Evolutionary conservation across 2,888 invertebrate genomes (phyloP).

Genomic region (Laothoe populi): DNA sequence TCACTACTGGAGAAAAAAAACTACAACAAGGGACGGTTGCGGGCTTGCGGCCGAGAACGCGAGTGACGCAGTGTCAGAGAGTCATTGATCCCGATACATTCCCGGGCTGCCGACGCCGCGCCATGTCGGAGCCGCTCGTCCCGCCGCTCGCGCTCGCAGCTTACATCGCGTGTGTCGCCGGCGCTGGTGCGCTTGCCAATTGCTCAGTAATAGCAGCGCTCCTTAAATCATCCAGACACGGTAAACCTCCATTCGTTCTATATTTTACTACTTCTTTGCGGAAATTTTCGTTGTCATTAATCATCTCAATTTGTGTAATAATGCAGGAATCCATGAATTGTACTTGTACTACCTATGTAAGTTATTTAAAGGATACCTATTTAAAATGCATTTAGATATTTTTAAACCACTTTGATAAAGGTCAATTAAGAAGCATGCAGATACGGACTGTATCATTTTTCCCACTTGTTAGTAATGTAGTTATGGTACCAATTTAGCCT

Average conservation of each 20-base stretch:
- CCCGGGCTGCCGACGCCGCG: conserved; percentile 68
- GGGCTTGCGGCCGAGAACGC: conserved; percentile 61
- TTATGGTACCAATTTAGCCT: no score
- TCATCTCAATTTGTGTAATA: background rate
- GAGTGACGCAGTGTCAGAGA: conserved; percentile 69
- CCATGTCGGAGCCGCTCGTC: conserved; percentile 67
- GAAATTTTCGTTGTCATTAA: background rate
- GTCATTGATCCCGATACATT: conserved; percentile 82
- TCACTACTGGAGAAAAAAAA: conserved; percentile 75
- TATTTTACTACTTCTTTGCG: conserved; percentile 10
- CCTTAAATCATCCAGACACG: conserved; percentile 74
- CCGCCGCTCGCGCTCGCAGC: conserved; percentile 68
- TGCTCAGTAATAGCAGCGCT: conserved; percentile 73
- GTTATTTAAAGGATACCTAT: no score
- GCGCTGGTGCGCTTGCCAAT: conserved; percentile 74
- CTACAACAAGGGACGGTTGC: conserved; percentile 55
- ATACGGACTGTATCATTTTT: no score
- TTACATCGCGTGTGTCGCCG: conserved; percentile 69
- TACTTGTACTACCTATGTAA: no score
- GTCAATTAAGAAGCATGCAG: no score
- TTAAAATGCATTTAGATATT: no score
- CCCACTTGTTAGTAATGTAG: no score
- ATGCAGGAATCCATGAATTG: background rate
- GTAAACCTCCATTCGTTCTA: conserved; percentile 51
- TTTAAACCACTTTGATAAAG: no score